A percentile compares a stretch with the other conserved stretches of the same genome.
Conservation (phyloP, 1,140 invertebrate species). For the Leptonema lineaticorne region DNA sequence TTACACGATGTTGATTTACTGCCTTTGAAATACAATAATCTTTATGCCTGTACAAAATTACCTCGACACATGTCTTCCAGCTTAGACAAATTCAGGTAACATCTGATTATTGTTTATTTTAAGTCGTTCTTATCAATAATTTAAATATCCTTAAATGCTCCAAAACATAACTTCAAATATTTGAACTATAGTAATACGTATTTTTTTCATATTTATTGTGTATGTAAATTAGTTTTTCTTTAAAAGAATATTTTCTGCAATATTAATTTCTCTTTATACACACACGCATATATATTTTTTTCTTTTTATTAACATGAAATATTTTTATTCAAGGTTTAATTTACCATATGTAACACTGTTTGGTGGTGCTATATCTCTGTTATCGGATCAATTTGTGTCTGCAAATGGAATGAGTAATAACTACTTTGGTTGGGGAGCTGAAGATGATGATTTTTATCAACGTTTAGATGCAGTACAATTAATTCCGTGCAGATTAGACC, state of each 20-base stretch:
- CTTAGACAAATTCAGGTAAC: conserved; percentile 78
- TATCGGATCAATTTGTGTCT: conserved; percentile 67
- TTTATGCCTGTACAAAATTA: conserved; percentile 85
- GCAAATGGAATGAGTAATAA: conserved; percentile 93
- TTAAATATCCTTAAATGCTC: too few relatives aligned
- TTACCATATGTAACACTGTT: conserved; percentile 73
- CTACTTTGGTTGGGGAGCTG: conserved; percentile 86
- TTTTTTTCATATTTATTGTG: too few relatives aligned
- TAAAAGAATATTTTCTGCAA: too few relatives aligned
- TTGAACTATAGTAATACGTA: too few relatives aligned
- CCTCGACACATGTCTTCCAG: conserved; percentile 93
- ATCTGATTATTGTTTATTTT: conserved; percentile 15
- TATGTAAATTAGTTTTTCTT: too few relatives aligned
- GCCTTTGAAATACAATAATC: conserved; percentile 84
- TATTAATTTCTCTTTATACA: too few relatives aligned
- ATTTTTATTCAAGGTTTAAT: conserved; percentile 62
- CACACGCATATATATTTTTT: too few relatives aligned
- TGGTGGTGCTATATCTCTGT: conserved; percentile 76
- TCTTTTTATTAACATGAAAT: too few relatives aligned
- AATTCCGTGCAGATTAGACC: conserved; percentile 69
- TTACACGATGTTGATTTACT: conserved; percentile 95
- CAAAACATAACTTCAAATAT: too few relatives aligned
- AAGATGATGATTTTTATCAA: conserved; percentile 87
- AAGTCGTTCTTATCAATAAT: too few relatives aligned
- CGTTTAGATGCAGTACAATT: conserved; percentile 58